Percentiles rank a stretch among this genome's conserved stretches.
Evolutionary conservation across 2,888 invertebrate species (phyloP).

Genomic region (Lucinisca nassula): DNA sequence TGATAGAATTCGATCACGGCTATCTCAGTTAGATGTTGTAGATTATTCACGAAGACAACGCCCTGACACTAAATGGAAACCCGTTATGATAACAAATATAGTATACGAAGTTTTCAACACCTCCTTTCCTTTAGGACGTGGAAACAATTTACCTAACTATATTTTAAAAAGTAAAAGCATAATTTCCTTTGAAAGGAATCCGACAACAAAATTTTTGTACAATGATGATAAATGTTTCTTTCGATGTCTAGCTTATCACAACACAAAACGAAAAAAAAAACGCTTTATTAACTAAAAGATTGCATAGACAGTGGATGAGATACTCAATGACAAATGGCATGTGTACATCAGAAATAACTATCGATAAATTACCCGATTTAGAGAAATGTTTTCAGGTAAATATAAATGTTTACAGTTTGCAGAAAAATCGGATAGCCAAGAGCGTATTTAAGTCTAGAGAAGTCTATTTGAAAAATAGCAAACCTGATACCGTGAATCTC

Average conservation of each 20-base stretch:
- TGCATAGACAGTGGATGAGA: background rate
- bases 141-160: background rate
- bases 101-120: background rate
- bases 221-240: background rate
- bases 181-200: background rate
- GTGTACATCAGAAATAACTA: background rate
- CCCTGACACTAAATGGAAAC: background rate
- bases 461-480: background rate
- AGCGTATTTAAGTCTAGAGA: slow-evolving; percentile 16
- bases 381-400: slow-evolving; percentile 38
- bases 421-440: slow-evolving; percentile 8
- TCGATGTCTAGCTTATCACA: background rate
- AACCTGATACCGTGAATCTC: slow-evolving; percentile 21
- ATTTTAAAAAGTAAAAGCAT: background rate
- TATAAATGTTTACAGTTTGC: slow-evolving; percentile 21
- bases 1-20: background rate
- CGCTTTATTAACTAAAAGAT: background rate
- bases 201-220: background rate
- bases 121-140: background rate
- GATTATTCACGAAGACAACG: background rate
- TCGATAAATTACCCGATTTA: background rate
- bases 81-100: background rate
- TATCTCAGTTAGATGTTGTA: background rate
- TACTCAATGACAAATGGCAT: background rate
- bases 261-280: background rate